Evolutionary conservation across 2,113 vertebrate genomes (phyloP), one percentile per base, ranked within the genome.

Genomic region (Amphiprion percula): DNA sequence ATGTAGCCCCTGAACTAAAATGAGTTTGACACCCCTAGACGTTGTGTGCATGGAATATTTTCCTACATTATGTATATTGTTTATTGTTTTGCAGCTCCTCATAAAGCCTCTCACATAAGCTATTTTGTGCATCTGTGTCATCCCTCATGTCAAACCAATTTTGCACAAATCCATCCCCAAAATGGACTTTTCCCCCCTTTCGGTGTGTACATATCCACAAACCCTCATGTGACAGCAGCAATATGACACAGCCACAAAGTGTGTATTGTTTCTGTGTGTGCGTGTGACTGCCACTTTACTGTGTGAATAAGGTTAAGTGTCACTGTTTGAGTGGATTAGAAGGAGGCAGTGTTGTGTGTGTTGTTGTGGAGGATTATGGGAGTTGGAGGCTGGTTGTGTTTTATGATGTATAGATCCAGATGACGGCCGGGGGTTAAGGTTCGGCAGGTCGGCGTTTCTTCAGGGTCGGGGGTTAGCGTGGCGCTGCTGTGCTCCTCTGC

Each of bases 291-390:
- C 78, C 69, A 49, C 54, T 58, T 7, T 2, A 69, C 49, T 4
- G 16, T 47, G 16, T 33, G 56, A 47, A 17, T 39, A 8, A 41
- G 55, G 56, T 85, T 28, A 82, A 68, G 68, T 63, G 87, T 68
- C 46, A 30, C 5, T 17, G 47, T 65, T 52, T 60, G 73, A 59
- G 21, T 37, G 66, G 74, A 79, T 71, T 63, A 71, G 50, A 54
- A 16, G 56, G 61, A 23, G 69, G 26, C 15, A 1, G 9, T 53
- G n/a, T 23, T 53, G 28, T 37, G 28, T 44, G 11, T 44, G 14
- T 16, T 65, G 75, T 28, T 47, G 76, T 46, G 77, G 55, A 55
- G 68, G 47, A 77, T 86, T 73, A 70, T 82, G 79, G 69, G 84
- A 44, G 54, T 30, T 54, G 24, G 37, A 64, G 68, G 55, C 17